Evolutionary conservation across 2,113 vertebrate species (phyloP), one percentile per base, ranked within the genome.

Genomic region (Laticauda colubrina): DNA sequence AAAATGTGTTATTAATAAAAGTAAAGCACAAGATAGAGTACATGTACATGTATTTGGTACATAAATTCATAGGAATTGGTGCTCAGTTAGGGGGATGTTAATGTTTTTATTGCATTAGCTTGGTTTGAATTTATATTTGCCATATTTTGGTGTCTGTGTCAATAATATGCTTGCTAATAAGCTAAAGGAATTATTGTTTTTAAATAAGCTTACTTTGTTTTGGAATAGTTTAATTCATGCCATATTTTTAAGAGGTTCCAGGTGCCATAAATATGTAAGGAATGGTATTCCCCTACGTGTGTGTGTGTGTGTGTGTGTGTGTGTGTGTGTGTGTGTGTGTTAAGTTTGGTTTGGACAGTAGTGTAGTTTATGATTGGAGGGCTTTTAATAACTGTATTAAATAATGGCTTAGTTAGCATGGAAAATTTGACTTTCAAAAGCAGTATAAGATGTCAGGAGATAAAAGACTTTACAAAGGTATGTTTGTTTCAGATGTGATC

Each of bases 401-500:
- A 95, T 93, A 94, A 95, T 91, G 92, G 90, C 95, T 96, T 95
- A 90, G 81, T 85, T 93, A 1, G 93, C 93, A 94, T 94, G 95
- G 94, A 94, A 94, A 92, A 94, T 89, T 93, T 96, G 95, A 95
- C 95, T 89, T 75, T 57, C 91, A 94, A 91, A 89, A 92, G 89
- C 93, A 93, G 64, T 93, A 53, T 87, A 93, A 53, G 91, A 95
- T 89, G 96, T 95, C 61, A 95, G 96, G 92, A 96, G 96, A 96
- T 91, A 94, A 3, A 96, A 93, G 55, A 64, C 29, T 92, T 95
- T 89, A 98, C 96, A 97, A 97, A 97, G 96, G 96, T 97, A 94
- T 95, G 95, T 94, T 96, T 98, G 97, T 97, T 96, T 96, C 97
- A 97, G 93, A 96, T 95, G 64, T 93, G 75, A 94, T 93, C 92